Evolutionary conservation across 2,797 vertebrate genomes (phyloP).

Genomic region (Coilia nasus): DNA sequence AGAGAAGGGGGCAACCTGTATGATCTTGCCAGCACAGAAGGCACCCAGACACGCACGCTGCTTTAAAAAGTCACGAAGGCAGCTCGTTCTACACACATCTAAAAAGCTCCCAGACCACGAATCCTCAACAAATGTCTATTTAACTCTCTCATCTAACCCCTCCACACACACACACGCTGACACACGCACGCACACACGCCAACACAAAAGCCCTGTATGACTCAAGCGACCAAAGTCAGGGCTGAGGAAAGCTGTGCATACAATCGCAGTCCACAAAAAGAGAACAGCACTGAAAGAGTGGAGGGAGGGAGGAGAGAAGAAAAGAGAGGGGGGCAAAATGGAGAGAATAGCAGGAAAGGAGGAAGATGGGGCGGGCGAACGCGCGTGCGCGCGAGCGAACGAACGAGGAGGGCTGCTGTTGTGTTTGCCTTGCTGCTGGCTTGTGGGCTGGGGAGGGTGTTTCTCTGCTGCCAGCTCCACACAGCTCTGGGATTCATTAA

Average conservation of each 20-base stretch:
- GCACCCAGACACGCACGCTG: constrained; percentile 66
- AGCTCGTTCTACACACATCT: constrained; percentile 38
- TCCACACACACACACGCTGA: not conserved
- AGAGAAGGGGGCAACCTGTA: constrained; percentile 67
- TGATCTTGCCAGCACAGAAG: constrained; percentile 64
- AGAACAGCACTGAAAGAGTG: not conserved
- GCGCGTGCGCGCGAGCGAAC: not conserved
- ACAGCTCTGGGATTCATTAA: constrained; percentile 66
- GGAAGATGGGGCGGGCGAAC: not conserved
- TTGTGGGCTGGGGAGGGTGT: constrained; percentile 48
- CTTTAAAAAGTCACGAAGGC: constrained; percentile 60
- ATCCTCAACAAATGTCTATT: constrained; percentile 11
- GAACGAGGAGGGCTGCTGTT: constrained; percentile 44
- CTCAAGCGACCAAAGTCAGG: constrained; percentile 39
- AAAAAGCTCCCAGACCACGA: constrained; percentile 47
- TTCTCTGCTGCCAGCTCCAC: constrained; percentile 54
- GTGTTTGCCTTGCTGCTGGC: constrained; percentile 51
- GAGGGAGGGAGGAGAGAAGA: not conserved
- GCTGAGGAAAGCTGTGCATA: not conserved
- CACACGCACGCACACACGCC: not conserved
- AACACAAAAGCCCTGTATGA: constrained; percentile 48
- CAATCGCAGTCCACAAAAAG: constrained; percentile 14
- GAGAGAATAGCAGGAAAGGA: not conserved
- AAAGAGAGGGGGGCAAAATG: not conserved
- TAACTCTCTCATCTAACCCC: constrained; percentile 21